Conservation (phyloP, 2,888 invertebrate genomes). For the Laspeyria flexula region DNA sequence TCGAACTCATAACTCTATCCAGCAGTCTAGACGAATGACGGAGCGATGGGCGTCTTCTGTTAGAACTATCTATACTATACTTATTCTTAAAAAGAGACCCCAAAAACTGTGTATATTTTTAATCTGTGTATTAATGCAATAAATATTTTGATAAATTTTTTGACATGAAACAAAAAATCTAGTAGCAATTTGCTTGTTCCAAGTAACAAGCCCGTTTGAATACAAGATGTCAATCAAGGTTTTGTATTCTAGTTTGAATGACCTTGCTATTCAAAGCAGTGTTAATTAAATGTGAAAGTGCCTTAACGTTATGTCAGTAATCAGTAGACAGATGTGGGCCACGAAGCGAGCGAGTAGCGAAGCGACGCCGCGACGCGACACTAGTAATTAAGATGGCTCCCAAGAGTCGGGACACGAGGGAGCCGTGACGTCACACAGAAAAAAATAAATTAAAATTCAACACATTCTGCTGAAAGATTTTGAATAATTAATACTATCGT, state of each 20-base stretch:
- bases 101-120: too few relatives aligned
- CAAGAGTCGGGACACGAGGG: constrained; percentile 40
- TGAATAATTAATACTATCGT: constrained; percentile 55
- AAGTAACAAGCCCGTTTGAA: background rate
- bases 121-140: too few relatives aligned
- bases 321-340: constrained; percentile 68
- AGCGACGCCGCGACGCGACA: constrained; percentile 48
- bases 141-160: too few relatives aligned
- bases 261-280: background rate
- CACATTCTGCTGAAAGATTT: constrained; percentile 51
- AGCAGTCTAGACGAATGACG: too few relatives aligned
- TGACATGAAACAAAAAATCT: too few relatives aligned
- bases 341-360: constrained; percentile 42
- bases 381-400: constrained; percentile 63
- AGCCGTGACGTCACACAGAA: constrained; percentile 59
- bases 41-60: too few relatives aligned
- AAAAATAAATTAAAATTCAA: constrained; percentile 51
- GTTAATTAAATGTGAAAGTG: constrained; percentile 21
- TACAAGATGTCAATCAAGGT: background rate
- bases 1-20: too few relatives aligned
- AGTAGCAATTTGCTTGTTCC: too few relatives aligned
- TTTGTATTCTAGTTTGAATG: background rate
- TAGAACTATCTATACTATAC: too few relatives aligned
- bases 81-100: too few relatives aligned
- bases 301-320: constrained; percentile 50